phyloP scores from a whole-genome alignment of 2,888 invertebrate genomes.

The Meloe dianella region DNA sequence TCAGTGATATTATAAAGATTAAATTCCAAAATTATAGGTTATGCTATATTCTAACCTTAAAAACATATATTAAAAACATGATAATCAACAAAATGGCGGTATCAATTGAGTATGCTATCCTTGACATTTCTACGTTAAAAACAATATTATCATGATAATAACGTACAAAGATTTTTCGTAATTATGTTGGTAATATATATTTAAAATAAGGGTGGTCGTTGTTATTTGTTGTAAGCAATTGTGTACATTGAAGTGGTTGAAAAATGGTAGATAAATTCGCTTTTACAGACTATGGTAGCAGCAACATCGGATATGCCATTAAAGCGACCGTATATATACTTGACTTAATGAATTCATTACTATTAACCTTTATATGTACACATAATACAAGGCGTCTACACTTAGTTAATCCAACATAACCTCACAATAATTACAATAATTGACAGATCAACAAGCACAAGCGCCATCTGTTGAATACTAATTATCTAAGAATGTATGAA shows the following conservation, averaged over 20 bases:
- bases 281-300: conserved; percentile 34
- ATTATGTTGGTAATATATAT: neutral
- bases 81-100: too few species aligned
- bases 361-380: neutral
- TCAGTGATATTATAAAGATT: too few species aligned
- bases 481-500: too few species aligned
- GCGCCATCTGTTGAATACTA: too few species aligned
- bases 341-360: conserved; percentile 43
- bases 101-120: too few species aligned
- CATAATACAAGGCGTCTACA: neutral
- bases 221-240: neutral
- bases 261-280: conserved; percentile 26
- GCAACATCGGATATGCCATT: conserved; percentile 47
- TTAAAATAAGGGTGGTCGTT: too few species aligned
- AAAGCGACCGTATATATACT: conserved; percentile 38
- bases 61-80: too few species aligned
- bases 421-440: neutral
- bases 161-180: neutral
- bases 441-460: too few species aligned
- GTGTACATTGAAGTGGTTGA: conserved; percentile 12
- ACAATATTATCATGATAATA: neutral
- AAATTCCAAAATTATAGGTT: neutral
- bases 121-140: too few species aligned
- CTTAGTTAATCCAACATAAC: neutral
- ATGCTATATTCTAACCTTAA: neutral